These are phyloP conservation scores for Coleophora deauratella DNA, from an alignment of 2,888 invertebrate genomes.

Conservation along the genomic window DNA sequence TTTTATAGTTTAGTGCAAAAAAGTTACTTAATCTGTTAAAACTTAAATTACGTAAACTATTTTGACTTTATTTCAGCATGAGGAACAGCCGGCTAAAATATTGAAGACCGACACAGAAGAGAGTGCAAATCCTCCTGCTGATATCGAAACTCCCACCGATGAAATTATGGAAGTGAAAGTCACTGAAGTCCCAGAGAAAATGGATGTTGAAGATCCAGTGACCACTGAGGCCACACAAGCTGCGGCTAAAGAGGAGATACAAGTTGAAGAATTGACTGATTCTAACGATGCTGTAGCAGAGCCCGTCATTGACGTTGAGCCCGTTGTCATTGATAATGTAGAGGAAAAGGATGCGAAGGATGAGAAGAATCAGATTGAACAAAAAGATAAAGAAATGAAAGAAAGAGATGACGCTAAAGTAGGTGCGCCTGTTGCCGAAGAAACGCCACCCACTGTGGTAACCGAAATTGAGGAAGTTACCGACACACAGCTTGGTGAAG, in stretches of 20 bases:
- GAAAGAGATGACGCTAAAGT: constrained; percentile 25
- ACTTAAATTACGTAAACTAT: too few relatives aligned
- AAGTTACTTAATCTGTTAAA: too few relatives aligned
- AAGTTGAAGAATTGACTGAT: constrained; percentile 26
- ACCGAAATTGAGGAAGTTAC: constrained; percentile 53
- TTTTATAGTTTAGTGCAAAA: too few relatives aligned
- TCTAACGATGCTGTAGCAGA: constrained; percentile 26
- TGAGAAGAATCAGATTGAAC: constrained; percentile 39
- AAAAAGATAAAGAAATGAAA: constrained; percentile 27
- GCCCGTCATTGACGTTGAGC: constrained; percentile 31
- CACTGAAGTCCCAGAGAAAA: constrained; percentile 32
- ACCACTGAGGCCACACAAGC: constrained; percentile 12
- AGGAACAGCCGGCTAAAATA: constrained; percentile 65
- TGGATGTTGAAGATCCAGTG: constrained; percentile 40
- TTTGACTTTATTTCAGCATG: constrained; percentile 36
- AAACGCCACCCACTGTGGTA: constrained; percentile 30
- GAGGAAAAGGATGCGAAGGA: constrained; percentile 40
- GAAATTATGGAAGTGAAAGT: constrained; percentile 2
- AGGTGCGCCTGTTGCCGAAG: constrained; percentile 27
- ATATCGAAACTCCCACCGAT: constrained; percentile 14
- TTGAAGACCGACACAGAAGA: constrained; percentile 61
- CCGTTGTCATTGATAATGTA: constrained; percentile 27
- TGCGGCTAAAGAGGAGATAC: constrained; percentile 17
- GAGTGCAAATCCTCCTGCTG: constrained; percentile 34
- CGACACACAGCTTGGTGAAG: constrained; percentile 35